These are phyloP conservation scores for Cynopterus brachyotis DNA, from an alignment of 2,113 vertebrate species.

Conservation along the genomic window DNA sequence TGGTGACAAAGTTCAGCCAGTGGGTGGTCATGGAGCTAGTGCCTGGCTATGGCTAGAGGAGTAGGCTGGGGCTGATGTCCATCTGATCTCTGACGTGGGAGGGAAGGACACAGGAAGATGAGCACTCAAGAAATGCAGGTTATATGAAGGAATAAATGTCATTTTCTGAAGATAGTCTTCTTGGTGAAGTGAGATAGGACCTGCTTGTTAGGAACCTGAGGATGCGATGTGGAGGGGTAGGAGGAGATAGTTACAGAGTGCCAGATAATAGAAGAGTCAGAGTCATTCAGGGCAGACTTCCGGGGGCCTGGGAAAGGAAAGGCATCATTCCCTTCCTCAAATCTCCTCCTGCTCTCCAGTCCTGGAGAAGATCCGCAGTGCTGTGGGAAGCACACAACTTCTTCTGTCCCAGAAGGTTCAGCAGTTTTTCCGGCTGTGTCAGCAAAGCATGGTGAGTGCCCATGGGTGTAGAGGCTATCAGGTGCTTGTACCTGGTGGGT, in stretches of 20 bases:
- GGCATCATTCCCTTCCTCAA: rapidly evolving
- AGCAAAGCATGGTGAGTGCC: constrained; percentile 96
- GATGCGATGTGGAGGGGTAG: neutral
- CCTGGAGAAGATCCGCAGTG: constrained; percentile 96
- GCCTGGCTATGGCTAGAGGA: neutral
- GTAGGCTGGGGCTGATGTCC: neutral
- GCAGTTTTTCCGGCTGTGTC: constrained; percentile 98
- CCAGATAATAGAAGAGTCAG: no score
- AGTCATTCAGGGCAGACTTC: neutral
- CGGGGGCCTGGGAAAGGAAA: neutral
- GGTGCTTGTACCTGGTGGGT: neutral
- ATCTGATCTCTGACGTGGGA: neutral
- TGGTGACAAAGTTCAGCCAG: neutral
- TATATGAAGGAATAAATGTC: neutral
- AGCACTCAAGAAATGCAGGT: neutral
- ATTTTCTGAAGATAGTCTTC: neutral
- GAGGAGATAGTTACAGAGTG: neutral
- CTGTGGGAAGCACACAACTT: constrained; percentile 96
- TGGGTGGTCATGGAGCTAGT: neutral
- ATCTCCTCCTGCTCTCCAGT: constrained; percentile 78
- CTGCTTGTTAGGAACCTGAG: neutral
- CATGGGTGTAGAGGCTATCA: neutral
- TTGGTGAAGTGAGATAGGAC: neutral
- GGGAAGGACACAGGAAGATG: neutral
- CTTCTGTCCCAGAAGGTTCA: constrained; percentile 99